A percentile compares a stretch with the other conserved stretches of the same genome.
phyloP scores from a whole-genome alignment of 2,797 vertebrate genomes.

The Pogonophryne albipinna region DNA sequence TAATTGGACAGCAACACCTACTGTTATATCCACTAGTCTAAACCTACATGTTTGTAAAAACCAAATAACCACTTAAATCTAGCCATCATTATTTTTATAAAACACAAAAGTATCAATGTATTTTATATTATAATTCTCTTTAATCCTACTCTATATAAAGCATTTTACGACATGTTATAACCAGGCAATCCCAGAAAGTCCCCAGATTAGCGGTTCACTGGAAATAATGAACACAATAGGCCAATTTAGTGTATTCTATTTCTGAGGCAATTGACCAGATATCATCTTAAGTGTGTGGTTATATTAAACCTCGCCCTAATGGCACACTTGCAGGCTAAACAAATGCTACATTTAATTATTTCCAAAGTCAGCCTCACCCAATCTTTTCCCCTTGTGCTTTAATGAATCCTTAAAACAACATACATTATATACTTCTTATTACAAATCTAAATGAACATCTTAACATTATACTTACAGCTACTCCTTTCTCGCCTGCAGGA shows the following conservation, averaged over 20 bases:
- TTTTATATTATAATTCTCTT: background rate
- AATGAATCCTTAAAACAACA: slow-evolving; percentile 11
- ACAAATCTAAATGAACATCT: slow-evolving; percentile 13
- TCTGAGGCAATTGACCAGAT: slow-evolving; percentile 15
- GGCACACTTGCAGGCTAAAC: background rate
- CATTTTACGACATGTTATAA: slow-evolving; percentile 4
- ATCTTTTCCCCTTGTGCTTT: background rate
- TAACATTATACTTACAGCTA: slow-evolving; percentile 82
- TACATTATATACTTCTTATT: background rate
- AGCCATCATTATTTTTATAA: background rate
- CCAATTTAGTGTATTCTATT: slow-evolving; percentile 15
- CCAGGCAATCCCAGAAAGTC: slow-evolving; percentile 2
- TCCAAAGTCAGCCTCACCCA: background rate
- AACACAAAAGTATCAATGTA: no score
- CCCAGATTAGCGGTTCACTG: slow-evolving; percentile 3
- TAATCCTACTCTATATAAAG: background rate
- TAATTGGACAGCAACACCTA: background rate
- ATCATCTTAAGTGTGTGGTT: slow-evolving; percentile 30
- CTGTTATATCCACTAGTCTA: background rate
- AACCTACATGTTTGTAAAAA: background rate
- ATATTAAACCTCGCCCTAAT: slow-evolving; percentile 19
- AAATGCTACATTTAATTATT: slow-evolving; percentile 2
- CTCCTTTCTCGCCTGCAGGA: slow-evolving; percentile 94
- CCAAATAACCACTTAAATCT: background rate
- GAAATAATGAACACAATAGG: background rate